Percentiles rank a stretch among this genome's conserved stretches.
phyloP scores from a whole-genome alignment of 1,140 invertebrate genomes.

The Pomacea maculata region DNA sequence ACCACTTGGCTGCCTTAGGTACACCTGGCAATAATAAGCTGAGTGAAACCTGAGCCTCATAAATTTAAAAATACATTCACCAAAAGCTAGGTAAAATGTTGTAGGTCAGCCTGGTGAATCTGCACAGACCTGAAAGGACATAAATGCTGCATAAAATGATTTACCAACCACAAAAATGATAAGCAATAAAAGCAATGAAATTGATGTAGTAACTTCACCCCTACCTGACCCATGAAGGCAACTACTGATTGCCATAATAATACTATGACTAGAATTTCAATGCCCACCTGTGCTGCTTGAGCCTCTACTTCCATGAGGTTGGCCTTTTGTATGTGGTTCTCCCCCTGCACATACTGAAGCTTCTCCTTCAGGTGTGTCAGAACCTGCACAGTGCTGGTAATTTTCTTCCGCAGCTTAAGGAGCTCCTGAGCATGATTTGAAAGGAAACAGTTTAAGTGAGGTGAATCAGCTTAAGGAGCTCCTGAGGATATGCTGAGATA shows the following conservation, averaged over 20 bases:
- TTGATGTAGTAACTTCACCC: not conserved
- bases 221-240: not conserved
- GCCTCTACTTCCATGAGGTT: conserved; percentile 58
- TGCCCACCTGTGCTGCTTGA: conserved; percentile 56
- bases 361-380: conserved; percentile 67
- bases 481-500: too few relatives aligned
- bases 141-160: too few relatives aligned
- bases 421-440: conserved; percentile 52
- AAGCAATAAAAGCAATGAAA: not conserved
- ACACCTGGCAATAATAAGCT: too few relatives aligned
- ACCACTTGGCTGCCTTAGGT: too few relatives aligned
- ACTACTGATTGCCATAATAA: not conserved
- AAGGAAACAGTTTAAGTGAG: not conserved
- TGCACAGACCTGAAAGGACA: too few relatives aligned
- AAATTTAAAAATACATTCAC: too few relatives aligned
- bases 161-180: not conserved
- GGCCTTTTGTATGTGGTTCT: conserved; percentile 58
- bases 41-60: too few relatives aligned
- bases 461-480: too few relatives aligned
- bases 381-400: conserved; percentile 66
- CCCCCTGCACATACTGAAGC: conserved; percentile 63
- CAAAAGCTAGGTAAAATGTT: too few relatives aligned
- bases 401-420: conserved; percentile 65
- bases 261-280: not conserved
- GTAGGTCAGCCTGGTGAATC: too few relatives aligned